These are phyloP conservation scores for Scomber scombrus DNA, from an alignment of 2,113 vertebrate genomes.

Conservation along the genomic window DNA sequence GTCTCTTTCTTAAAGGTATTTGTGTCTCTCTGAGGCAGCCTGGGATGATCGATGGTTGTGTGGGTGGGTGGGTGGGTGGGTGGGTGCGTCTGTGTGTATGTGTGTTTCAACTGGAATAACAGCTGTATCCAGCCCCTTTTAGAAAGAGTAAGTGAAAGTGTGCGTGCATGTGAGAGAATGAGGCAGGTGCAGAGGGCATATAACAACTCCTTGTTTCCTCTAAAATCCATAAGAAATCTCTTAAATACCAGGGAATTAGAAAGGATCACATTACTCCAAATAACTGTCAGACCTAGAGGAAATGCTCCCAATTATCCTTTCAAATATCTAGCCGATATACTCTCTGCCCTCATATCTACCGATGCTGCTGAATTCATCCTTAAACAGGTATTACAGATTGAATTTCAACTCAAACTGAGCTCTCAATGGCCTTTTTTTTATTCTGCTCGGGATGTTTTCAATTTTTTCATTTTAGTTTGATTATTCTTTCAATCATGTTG, in stretches of 20 bases:
- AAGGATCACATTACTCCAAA: conserved; percentile 76
- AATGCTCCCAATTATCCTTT: conserved; percentile 60
- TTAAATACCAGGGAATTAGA: conserved; percentile 70
- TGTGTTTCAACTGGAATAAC: conserved; percentile 46
- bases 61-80: background rate
- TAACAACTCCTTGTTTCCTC: conserved; percentile 69
- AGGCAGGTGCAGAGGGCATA: conserved; percentile 69
- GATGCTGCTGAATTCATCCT: conserved; percentile 18
- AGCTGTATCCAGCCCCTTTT: conserved; percentile 70
- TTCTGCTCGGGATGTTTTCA: conserved; percentile 47
- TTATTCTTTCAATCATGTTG: conserved; percentile 62
- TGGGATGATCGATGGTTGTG: conserved; percentile 42
- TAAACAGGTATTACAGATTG: conserved; percentile 38
- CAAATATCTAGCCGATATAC: conserved; percentile 38
- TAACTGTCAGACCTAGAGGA: conserved; percentile 70
- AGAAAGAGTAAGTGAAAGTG: conserved; percentile 41
- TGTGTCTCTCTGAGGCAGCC: conserved; percentile 30
- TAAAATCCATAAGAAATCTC: conserved; percentile 72
- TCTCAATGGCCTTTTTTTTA: background rate
- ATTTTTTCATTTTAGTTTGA: conserved; percentile 49
- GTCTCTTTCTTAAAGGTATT: conserved; percentile 45
- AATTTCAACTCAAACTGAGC: conserved; percentile 27
- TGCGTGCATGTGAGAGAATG: conserved; percentile 49
- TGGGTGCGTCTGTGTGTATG: conserved; percentile 18
- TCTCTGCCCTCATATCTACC: background rate